Evolutionary conservation across 2,113 vertebrate genomes (phyloP).

Genomic region (Podarcis raffonei): DNA sequence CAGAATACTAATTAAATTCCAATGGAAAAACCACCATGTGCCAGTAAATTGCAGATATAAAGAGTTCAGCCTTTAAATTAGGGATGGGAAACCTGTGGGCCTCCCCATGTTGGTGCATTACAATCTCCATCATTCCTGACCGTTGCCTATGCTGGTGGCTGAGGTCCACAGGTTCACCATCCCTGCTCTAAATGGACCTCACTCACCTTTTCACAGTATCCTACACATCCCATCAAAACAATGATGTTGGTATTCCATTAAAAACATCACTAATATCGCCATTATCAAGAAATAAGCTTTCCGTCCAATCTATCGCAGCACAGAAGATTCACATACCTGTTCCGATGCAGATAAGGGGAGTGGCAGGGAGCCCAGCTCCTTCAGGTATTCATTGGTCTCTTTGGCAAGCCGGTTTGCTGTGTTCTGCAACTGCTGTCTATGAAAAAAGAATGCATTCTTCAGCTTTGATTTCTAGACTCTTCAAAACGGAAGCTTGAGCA

Average conservation of each 20-base stretch:
- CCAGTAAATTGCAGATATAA: neutral
- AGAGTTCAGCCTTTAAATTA: neutral
- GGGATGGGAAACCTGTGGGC: neutral
- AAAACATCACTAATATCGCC: neutral
- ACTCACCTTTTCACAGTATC: neutral
- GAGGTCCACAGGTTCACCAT: neutral
- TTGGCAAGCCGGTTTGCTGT: constrained; percentile 93
- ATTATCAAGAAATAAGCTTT: neutral
- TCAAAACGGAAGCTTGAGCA: neutral
- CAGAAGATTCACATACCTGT: constrained; percentile 77
- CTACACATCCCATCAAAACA: neutral
- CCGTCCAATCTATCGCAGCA: neutral
- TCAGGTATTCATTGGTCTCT: constrained; percentile 93
- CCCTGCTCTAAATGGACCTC: neutral
- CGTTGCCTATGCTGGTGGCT: neutral
- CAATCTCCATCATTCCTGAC: neutral
- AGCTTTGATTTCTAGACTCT: neutral
- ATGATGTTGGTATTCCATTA: neutral
- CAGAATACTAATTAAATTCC: neutral
- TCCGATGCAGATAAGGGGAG: constrained; percentile 85
- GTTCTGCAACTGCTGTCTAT: constrained; percentile 92
- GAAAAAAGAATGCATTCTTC: constrained; percentile 28
- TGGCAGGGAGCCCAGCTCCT: constrained; percentile 87
- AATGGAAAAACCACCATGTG: neutral
- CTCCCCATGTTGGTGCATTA: too few relatives aligned